phyloP scores from a whole-genome alignment of 2,888 invertebrate species.

The Leptinotarsa haldemani region DNA sequence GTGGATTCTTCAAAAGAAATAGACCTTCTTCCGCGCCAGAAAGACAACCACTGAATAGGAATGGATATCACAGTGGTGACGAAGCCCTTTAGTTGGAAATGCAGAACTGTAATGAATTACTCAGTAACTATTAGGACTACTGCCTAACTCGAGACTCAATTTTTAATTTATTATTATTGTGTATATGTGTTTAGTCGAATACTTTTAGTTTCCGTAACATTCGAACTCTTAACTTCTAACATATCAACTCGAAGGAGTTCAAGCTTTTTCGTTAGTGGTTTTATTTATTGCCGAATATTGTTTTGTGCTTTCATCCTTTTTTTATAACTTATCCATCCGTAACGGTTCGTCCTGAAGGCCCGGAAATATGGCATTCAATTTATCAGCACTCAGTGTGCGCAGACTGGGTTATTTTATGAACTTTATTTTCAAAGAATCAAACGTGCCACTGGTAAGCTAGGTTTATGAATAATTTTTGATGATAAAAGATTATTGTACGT shows the following conservation, averaged over 20 bases:
- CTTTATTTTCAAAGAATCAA: conserved; percentile 10
- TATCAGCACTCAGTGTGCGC: not conserved
- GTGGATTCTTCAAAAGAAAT: conserved; percentile 93
- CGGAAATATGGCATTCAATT: not conserved
- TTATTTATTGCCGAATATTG: not conserved
- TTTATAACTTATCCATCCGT: no score
- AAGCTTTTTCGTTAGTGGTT: not conserved
- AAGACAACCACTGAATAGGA: conserved; percentile 85
- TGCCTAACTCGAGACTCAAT: conserved; percentile 51
- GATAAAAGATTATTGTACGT: conserved; percentile 6
- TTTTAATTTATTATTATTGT: conserved; percentile 53
- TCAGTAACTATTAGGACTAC: conserved; percentile 47
- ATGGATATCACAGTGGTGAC: conserved; percentile 77
- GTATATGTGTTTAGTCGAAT: conserved; percentile 54
- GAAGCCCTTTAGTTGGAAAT: conserved; percentile 73
- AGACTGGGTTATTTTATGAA: conserved; percentile 15
- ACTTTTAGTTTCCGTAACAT: conserved; percentile 44
- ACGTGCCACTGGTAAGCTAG: conserved; percentile 20
- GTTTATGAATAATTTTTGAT: conserved; percentile 3
- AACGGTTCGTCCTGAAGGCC: not conserved
- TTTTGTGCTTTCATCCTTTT: no score
- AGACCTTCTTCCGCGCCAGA: conserved; percentile 85
- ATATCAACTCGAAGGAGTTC: conserved; percentile 26
- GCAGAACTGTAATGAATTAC: conserved; percentile 14
- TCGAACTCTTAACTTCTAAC: conserved; percentile 35